Conservation (phyloP, 2,113 vertebrate genomes). For the Conger conger region DNA sequence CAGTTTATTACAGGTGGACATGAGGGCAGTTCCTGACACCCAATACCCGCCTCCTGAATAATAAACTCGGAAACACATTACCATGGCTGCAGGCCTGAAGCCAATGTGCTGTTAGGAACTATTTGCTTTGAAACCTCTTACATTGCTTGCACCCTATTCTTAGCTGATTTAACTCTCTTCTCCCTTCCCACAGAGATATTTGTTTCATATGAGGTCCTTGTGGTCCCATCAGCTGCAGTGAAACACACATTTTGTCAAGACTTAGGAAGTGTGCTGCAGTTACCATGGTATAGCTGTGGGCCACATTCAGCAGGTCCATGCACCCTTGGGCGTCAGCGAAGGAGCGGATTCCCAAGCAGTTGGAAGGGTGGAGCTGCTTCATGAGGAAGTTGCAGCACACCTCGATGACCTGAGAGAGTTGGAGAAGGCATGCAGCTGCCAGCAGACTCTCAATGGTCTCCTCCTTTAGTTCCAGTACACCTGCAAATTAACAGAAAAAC, state of each 20-base stretch:
- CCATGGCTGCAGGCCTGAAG: not conserved
- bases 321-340: slow-evolving; percentile 96
- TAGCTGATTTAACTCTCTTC: not conserved
- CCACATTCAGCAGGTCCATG: slow-evolving; percentile 86
- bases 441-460: slow-evolving; percentile 94
- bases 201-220: not conserved
- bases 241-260: not conserved
- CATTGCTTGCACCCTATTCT: not conserved
- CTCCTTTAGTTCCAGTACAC: slow-evolving; percentile 90
- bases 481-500: slow-evolving; percentile 61
- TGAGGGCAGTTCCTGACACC: not conserved
- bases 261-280: not conserved
- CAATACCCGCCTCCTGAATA: not conserved
- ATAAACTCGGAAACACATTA: not conserved
- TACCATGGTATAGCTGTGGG: slow-evolving; percentile 96
- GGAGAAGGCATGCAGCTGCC: slow-evolving; percentile 91
- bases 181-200: not conserved
- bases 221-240: not conserved
- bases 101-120: not conserved
- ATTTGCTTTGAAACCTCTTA: not conserved
- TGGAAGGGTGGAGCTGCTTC: slow-evolving; percentile 96
- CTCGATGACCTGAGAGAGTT: slow-evolving; percentile 92
- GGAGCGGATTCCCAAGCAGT: slow-evolving; percentile 93
- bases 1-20: not conserved
- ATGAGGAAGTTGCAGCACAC: slow-evolving; percentile 95